Conservation (phyloP, 2,113 vertebrate species). For the Peucedramus taeniatus region DNA sequence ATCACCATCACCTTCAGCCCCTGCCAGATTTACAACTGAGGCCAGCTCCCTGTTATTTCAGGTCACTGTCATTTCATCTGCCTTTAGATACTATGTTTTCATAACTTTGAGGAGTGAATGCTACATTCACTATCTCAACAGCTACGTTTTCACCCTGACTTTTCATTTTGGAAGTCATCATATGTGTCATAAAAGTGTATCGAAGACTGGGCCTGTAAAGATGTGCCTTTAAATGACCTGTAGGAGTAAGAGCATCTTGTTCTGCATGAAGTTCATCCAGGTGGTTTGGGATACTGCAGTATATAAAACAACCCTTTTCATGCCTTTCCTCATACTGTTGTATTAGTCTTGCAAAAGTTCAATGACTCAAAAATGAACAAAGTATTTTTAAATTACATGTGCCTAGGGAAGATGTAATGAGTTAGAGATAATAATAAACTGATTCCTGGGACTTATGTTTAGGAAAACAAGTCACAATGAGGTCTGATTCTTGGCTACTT, state of each 20-base stretch:
- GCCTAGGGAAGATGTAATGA: neutral
- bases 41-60: slow-evolving; percentile 1
- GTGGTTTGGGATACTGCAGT: neutral
- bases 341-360: neutral
- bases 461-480: neutral
- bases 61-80: neutral
- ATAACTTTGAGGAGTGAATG: neutral
- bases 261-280: neutral
- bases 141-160: neutral
- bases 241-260: neutral
- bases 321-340: neutral
- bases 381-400: neutral
- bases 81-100: neutral
- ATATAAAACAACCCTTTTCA: neutral
- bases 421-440: neutral
- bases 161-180: neutral
- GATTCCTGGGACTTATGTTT: neutral
- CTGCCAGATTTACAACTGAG: neutral
- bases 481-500: neutral
- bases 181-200: neutral
- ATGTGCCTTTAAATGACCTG: neutral
- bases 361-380: neutral
- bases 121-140: neutral
- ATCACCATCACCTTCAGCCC: neutral
- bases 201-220: neutral